Evolutionary conservation across 2,113 vertebrate genomes (phyloP).

Genomic region (Gymnogyps californianus): DNA sequence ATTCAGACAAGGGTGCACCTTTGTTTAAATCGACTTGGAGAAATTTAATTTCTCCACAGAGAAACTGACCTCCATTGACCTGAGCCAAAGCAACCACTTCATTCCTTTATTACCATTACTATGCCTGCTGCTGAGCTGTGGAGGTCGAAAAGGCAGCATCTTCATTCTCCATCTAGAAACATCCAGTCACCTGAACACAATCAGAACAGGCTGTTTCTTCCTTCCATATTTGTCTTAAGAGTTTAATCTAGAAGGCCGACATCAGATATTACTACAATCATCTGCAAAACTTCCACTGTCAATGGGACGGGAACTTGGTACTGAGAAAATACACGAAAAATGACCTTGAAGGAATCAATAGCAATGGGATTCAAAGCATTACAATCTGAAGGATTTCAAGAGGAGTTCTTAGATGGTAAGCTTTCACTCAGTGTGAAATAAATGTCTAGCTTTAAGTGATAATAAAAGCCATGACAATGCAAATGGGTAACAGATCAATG

Average conservation of each 20-base stretch:
- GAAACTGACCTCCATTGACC: neutral
- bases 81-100: neutral
- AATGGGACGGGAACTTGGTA: neutral
- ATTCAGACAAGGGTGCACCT: neutral
- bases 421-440: neutral
- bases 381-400: neutral
- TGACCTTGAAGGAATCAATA: neutral
- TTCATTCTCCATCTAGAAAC: neutral
- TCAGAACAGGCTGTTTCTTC: neutral
- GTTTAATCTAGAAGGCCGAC: neutral
- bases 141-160: fast-evolving
- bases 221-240: neutral
- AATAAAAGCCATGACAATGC: neutral
- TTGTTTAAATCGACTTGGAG: neutral
- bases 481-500: neutral
- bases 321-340: neutral
- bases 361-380: neutral
- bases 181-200: neutral
- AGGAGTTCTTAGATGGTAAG: neutral
- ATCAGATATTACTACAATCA: neutral
- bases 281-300: neutral
- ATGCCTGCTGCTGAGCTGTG: neutral
- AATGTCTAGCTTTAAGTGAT: neutral
- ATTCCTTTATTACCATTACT: neutral
- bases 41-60: neutral